Base-by-base conservation (phyloP, 2,113 vertebrate species). In the Lutjanus erythropterus region DNA sequence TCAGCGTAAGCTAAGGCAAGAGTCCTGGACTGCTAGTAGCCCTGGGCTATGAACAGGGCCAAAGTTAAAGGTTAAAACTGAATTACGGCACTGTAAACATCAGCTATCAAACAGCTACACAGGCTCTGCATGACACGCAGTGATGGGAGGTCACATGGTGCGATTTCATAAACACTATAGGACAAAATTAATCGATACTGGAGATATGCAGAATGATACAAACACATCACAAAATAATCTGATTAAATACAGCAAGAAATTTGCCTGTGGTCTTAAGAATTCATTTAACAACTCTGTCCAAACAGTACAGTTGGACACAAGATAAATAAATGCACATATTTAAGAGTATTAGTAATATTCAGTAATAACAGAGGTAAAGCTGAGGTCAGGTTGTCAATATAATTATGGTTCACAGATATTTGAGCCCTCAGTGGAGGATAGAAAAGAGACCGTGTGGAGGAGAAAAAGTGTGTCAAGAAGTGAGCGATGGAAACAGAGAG, bases 31-130 rank as follows among this genome's bases (percentile, higher is more conserved):
- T 70, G 25, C 53, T 66, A 5, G 78, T 68, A 52, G 80, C 80
- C 73, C 18, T 18, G 23, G 80, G 87, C 67, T 67, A 73, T 14
- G 15, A 81, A 81, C 53, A 33, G 39, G 41, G 37, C 60, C 64
- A 80, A 71, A 67, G 25, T 53, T 53, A 27, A 58, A 66, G 82
- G 71, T 82, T 76, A 67, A 74, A 84, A 49, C 27, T 58, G 71
- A 69, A 78, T 58, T 31, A 75, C 1, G 56, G 21, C 64, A 18
- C 44, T 68, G 59, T 65, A 73, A 86, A 84, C 50, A 84, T 27
- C 31, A 52, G 53, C 56, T 35, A 66, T 66, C 64, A 78, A 65
- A 68, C 9, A 46, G 21, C 41, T 46, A 14, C 29, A 23, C n/a
- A 31, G 8, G 25, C 44, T 19, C 5, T 46, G 4, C 16, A 1